These are phyloP conservation scores for Gopherus evgoodei DNA, from an alignment of 2,113 vertebrate genomes.

Conservation along the genomic window DNA sequence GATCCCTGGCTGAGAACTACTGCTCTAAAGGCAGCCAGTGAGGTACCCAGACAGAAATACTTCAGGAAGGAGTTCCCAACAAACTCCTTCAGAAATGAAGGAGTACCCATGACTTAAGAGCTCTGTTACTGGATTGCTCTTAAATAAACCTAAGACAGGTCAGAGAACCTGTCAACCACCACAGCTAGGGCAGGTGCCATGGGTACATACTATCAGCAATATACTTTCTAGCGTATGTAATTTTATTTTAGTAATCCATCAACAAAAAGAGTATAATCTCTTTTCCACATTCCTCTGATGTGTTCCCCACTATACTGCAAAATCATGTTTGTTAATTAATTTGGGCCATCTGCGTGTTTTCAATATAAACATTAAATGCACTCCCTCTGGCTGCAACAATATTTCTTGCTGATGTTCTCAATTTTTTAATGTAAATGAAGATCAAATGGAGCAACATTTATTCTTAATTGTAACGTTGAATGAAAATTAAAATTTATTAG, in stretches of 20 bases:
- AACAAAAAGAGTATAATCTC: not conserved
- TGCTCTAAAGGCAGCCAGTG: not conserved
- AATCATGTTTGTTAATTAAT: not conserved
- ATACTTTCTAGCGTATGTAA: accelerated
- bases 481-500: not conserved
- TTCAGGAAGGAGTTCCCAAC: not conserved
- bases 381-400: not conserved
- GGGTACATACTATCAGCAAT: not conserved
- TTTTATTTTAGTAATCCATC: not conserved
- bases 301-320: not conserved
- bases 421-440: not conserved
- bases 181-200: accelerated
- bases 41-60: not conserved
- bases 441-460: not conserved
- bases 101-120: not conserved
- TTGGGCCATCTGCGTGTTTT: not conserved
- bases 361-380: not conserved
- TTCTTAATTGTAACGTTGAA: conserved; percentile 5
- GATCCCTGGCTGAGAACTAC: too few relatives aligned
- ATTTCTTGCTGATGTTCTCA: not conserved
- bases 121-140: not conserved
- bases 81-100: not conserved
- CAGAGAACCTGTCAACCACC: not conserved
- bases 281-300: not conserved
- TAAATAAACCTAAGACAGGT: not conserved